Evolutionary conservation across 2,888 invertebrate genomes (phyloP).

Genomic region (Norana najaformis): DNA sequence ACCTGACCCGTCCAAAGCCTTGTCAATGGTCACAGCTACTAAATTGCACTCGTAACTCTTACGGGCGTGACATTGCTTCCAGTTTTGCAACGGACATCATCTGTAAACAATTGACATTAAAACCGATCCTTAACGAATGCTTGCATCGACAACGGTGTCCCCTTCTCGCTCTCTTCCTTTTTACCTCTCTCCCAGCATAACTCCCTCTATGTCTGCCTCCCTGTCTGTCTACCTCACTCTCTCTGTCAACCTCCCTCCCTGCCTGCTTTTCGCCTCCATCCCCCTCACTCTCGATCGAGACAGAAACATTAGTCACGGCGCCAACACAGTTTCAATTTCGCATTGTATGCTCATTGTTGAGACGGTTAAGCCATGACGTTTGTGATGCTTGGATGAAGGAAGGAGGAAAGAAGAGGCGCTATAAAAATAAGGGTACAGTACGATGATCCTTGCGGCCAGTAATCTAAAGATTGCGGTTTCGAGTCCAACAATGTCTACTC

Average conservation of each 20-base stretch:
- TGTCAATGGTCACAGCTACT: conserved; percentile 2
- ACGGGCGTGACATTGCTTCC: neutral
- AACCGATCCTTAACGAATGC: neutral
- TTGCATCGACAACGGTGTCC: neutral
- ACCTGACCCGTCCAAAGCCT: neutral
- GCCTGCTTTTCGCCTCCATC: neutral
- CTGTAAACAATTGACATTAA: conserved; percentile 13
- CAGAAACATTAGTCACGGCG: neutral
- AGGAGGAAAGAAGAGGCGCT: neutral
- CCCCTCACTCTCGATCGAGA: neutral
- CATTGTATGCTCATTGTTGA: neutral
- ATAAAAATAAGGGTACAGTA: neutral
- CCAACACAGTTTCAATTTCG: neutral
- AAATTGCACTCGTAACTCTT: neutral
- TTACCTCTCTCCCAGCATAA: neutral
- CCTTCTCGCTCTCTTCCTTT: neutral
- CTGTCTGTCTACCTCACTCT: neutral
- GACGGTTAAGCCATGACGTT: neutral
- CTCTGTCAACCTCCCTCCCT: neutral
- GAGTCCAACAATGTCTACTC: neutral
- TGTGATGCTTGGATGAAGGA: neutral
- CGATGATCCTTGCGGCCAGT: neutral
- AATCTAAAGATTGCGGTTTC: neutral
- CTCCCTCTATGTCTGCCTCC: neutral
- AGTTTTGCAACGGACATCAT: neutral